These are phyloP conservation scores for Drosophila funebris DNA, from an alignment of 1,140 invertebrate species.

Conservation along the genomic window DNA sequence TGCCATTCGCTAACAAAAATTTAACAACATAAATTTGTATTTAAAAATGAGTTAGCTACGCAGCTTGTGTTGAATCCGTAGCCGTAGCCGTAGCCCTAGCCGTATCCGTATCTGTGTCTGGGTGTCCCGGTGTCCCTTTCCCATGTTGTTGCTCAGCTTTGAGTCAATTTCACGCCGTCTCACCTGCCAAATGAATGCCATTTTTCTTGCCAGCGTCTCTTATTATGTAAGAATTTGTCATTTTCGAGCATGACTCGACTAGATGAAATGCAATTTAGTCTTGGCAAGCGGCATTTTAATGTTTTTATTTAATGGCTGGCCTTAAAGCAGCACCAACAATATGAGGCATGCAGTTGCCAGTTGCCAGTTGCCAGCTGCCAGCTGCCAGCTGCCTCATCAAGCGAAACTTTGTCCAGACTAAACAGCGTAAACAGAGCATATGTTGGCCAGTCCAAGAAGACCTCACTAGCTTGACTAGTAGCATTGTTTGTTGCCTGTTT, in stretches of 20 bases:
- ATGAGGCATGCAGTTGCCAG: background rate
- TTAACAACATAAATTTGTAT: slow-evolving; percentile 77
- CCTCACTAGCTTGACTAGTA: slow-evolving; percentile 5
- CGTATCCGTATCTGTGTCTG: no score
- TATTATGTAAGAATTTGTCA: slow-evolving; percentile 78
- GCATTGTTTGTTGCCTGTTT: background rate
- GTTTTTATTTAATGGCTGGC: slow-evolving; percentile 62
- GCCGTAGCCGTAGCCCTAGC: background rate
- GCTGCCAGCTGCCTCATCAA: slow-evolving; percentile 19
- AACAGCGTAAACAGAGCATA: slow-evolving; percentile 24
- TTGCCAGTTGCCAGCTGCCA: no score
- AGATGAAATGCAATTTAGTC: slow-evolving; percentile 70
- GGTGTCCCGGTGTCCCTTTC: background rate
- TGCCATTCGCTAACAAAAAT: slow-evolving; percentile 28
- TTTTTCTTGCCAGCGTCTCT: slow-evolving; percentile 58
- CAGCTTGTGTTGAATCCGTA: slow-evolving; percentile 24
- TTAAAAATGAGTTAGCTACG: slow-evolving; percentile 77
- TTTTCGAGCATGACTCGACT: slow-evolving; percentile 60
- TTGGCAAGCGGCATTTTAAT: slow-evolving; percentile 65
- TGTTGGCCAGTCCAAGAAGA: slow-evolving; percentile 26
- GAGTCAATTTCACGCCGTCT: slow-evolving; percentile 75
- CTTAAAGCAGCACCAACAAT: slow-evolving; percentile 41
- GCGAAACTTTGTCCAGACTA: slow-evolving; percentile 36
- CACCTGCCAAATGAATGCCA: slow-evolving; percentile 70
- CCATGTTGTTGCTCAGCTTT: slow-evolving; percentile 11